Conservation (phyloP, 2,113 vertebrate species). For the Mionectes macconnelli region DNA sequence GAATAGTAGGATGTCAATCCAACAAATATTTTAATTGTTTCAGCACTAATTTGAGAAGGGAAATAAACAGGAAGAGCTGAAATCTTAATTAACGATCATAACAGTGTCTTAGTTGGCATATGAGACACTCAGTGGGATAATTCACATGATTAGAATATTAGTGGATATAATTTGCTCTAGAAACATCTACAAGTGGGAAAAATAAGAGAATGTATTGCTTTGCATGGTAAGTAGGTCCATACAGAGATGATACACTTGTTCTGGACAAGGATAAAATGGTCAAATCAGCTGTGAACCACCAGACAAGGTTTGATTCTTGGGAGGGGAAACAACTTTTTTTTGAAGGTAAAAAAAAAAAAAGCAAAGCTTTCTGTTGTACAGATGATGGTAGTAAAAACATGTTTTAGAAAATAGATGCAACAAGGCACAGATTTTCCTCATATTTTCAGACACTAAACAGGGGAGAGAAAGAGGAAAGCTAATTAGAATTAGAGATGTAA, state of each 20-base stretch:
- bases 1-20: not conserved
- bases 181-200: not conserved
- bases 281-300: not conserved
- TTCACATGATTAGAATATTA: slow-evolving; percentile 34
- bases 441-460: not conserved
- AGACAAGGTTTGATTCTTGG: not conserved
- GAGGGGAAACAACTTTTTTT: not conserved
- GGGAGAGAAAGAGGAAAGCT: rapidly evolving
- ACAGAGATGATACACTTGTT: not conserved
- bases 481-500: not conserved
- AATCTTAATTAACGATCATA: slow-evolving; percentile 38
- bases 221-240: not conserved
- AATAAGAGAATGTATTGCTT: not conserved
- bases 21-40: slow-evolving; percentile 2
- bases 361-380: not conserved
- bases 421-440: not conserved
- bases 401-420: not conserved
- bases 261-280: not conserved
- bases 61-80: slow-evolving; percentile 41
- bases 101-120: not conserved
- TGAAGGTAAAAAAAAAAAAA: not conserved
- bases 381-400: not conserved
- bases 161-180: not conserved
- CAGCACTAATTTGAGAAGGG: not conserved
- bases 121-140: slow-evolving; percentile 7